These are phyloP conservation scores for Tragelaphus buxtoni DNA, from an alignment of 2,113 vertebrate genomes.

Conservation along the genomic window DNA sequence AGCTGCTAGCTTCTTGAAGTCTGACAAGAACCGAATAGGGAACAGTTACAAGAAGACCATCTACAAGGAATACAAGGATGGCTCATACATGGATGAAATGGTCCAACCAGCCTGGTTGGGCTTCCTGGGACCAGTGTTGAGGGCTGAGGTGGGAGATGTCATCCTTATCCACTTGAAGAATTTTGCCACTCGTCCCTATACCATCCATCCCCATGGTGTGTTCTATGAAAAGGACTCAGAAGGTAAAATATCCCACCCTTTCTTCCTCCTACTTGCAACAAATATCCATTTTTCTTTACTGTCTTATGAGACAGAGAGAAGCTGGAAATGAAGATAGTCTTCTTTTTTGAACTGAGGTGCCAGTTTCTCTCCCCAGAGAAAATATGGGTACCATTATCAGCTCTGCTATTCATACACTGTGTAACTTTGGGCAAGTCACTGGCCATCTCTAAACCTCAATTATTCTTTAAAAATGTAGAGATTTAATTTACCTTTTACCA, in stretches of 20 bases:
- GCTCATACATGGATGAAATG: slow-evolving; percentile 83
- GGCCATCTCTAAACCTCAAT: not conserved
- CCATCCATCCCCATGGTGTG: slow-evolving; percentile 84
- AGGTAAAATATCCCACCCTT: slow-evolving; percentile 73
- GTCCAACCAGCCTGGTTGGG: slow-evolving; percentile 88
- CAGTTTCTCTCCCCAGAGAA: not conserved
- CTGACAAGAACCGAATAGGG: slow-evolving; percentile 78
- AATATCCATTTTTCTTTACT: not conserved
- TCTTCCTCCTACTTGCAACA: not conserved
- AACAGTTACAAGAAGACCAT: slow-evolving; percentile 89
- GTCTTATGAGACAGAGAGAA: not conserved
- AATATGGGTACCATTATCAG: not conserved
- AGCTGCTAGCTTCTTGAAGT: slow-evolving; percentile 78
- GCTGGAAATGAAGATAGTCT: not conserved
- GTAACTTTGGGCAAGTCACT: not conserved
- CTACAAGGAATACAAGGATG: slow-evolving; percentile 89
- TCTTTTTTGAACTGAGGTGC: not conserved
- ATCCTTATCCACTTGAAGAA: slow-evolving; percentile 89
- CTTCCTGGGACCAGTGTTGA: slow-evolving; percentile 88
- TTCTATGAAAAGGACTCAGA: slow-evolving; percentile 84
- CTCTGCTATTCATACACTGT: not conserved
- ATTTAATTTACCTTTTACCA: not conserved
- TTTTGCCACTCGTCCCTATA: slow-evolving; percentile 83
- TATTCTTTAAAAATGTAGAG: not conserved
- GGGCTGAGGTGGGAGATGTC: slow-evolving; percentile 89